Conservation (phyloP, 2,113 vertebrate species). For the Solea senegalensis region DNA sequence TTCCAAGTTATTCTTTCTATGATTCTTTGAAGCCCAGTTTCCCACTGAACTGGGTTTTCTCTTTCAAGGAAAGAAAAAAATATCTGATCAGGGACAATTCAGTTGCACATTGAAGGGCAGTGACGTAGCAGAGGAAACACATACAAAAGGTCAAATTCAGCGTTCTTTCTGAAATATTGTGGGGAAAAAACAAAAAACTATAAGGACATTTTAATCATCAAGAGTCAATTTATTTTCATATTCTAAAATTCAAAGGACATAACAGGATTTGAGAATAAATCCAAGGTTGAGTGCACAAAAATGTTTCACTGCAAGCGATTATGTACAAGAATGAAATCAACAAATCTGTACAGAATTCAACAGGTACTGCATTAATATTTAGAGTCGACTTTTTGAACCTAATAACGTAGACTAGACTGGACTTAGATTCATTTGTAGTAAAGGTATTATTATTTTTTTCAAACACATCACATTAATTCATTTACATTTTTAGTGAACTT, state of each 20-base stretch:
- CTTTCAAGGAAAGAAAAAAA: neutral
- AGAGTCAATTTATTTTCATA: slow-evolving; percentile 82
- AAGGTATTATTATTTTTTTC: slow-evolving; percentile 38
- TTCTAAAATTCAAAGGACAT: slow-evolving; percentile 86
- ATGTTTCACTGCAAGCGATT: slow-evolving; percentile 84
- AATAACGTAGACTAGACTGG: slow-evolving; percentile 58
- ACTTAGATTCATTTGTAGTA: slow-evolving; percentile 50
- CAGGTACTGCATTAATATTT: slow-evolving; percentile 70
- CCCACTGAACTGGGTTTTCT: no score
- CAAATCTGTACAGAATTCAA: slow-evolving; percentile 71
- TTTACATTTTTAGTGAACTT: slow-evolving; percentile 67
- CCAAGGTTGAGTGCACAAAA: slow-evolving; percentile 84
- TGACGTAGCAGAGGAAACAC: no score
- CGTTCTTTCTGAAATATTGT: neutral
- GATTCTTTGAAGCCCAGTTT: no score
- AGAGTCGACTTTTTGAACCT: slow-evolving; percentile 62
- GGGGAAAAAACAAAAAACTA: neutral
- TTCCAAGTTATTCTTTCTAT: no score
- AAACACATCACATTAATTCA: slow-evolving; percentile 56
- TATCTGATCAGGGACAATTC: neutral
- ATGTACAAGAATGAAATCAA: slow-evolving; percentile 82
- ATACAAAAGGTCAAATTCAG: no score
- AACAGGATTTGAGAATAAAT: slow-evolving; percentile 89
- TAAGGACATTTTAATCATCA: slow-evolving; percentile 65
- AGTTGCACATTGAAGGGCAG: neutral